Conservation (phyloP, 2,888 invertebrate genomes). For the Drosophila multiciliata region DNA sequence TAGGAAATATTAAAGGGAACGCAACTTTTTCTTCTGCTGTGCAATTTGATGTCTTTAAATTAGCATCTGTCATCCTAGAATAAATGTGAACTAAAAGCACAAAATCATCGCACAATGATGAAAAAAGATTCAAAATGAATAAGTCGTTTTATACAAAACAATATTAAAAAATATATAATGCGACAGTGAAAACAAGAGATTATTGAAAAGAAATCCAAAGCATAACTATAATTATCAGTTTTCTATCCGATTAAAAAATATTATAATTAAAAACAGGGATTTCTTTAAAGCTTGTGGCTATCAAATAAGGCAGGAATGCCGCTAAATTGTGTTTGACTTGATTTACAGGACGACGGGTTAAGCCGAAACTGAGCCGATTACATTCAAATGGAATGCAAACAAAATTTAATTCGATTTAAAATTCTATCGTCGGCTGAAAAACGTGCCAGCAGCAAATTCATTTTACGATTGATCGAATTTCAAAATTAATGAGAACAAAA, state of each 20-base stretch:
- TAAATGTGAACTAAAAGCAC: not conserved
- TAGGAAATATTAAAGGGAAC: not conserved
- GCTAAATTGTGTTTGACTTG: constrained; percentile 8
- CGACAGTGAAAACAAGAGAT: not conserved
- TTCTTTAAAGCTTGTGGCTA: not conserved
- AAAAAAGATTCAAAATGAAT: not conserved
- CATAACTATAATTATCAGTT: not conserved
- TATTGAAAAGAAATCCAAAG: not conserved
- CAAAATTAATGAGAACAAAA: constrained; percentile 44
- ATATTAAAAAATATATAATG: not conserved
- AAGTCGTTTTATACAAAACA: not conserved
- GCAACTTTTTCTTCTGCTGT: not conserved
- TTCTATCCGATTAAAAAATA: not conserved
- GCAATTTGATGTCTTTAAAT: constrained; percentile 16
- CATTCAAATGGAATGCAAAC: constrained; percentile 41
- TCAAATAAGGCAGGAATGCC: constrained; percentile 4
- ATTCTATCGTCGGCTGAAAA: constrained; percentile 6
- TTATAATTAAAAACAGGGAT: not conserved
- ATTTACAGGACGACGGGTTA: not conserved
- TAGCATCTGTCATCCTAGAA: not conserved
- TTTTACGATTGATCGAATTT: constrained; percentile 58
- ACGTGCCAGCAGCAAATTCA: constrained; percentile 53
- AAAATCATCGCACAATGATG: not conserved
- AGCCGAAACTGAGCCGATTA: constrained; percentile 6
- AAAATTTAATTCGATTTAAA: constrained; percentile 50